Percentiles rank a stretch among this genome's conserved stretches.
Evolutionary conservation across 35 echinoderm and acorn worm genomes (phyloP).

Genomic region (Chiridota heheva): DNA sequence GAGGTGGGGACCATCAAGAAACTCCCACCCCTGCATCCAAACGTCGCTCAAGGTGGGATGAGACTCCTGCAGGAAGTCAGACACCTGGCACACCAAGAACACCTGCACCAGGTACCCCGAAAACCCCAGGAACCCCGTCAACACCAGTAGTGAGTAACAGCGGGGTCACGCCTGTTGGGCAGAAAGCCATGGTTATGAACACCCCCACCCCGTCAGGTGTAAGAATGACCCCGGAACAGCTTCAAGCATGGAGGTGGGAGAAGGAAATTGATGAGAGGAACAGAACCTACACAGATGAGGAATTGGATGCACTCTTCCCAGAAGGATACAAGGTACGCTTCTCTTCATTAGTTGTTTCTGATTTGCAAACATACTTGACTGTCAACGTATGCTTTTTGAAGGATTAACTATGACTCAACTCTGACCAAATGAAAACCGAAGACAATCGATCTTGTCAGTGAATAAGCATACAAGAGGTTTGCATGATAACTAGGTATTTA

Average conservation of each 20-base stretch:
- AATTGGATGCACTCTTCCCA: slow-evolving; percentile 91
- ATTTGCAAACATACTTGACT: no score
- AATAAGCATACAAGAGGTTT: no score
- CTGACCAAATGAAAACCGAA: no score
- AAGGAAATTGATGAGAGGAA: slow-evolving; percentile 99
- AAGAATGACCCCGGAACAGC: slow-evolving; percentile 95
- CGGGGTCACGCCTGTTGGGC: slow-evolving; percentile 90
- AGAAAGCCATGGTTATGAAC: slow-evolving; percentile 82
- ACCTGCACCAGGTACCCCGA: slow-evolving; percentile 60
- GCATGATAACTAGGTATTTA: no score
- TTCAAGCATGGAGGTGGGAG: slow-evolving; percentile 99
- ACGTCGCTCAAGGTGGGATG: slow-evolving; percentile 93
- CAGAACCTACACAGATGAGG: slow-evolving; percentile 82
- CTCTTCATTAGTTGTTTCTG: neutral
- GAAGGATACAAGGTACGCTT: slow-evolving; percentile 97
- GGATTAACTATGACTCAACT: no score
- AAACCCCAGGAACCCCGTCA: slow-evolving; percentile 45
- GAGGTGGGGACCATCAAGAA: slow-evolving; percentile 75
- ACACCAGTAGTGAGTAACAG: slow-evolving; percentile 53
- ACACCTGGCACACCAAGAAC: slow-evolving; percentile 71
- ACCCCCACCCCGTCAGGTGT: slow-evolving; percentile 76
- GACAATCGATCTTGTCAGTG: no score
- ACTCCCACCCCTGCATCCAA: slow-evolving; percentile 88
- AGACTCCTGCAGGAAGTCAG: slow-evolving; percentile 86
- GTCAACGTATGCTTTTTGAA: no score